phyloP scores from a whole-genome alignment of 2,113 vertebrate genomes.

The Proterorhinus semilunaris region DNA sequence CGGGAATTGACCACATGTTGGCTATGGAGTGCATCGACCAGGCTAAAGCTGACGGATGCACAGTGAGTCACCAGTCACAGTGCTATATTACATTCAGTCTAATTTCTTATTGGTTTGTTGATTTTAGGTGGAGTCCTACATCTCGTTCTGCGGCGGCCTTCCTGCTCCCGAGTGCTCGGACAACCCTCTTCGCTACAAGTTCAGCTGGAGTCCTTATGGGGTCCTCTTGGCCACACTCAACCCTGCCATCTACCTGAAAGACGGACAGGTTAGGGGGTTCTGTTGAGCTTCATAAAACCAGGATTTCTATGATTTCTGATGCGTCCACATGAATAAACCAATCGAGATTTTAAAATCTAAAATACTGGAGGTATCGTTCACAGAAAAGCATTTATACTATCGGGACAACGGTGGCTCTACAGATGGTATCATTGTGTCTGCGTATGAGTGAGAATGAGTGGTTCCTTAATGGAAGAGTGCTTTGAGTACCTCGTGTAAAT shows the following conservation, averaged over 20 bases:
- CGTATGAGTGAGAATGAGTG: too few species aligned
- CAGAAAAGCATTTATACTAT: too few species aligned
- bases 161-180: conserved; percentile 92
- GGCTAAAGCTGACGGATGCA: conserved; percentile 89
- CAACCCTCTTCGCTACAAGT: conserved; percentile 96
- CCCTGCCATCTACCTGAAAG: conserved; percentile 83
- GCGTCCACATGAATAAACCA: neutral
- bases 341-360: too few species aligned
- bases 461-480: too few species aligned
- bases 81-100: neutral
- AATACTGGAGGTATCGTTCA: too few species aligned
- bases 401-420: too few species aligned
- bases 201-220: conserved; percentile 95
- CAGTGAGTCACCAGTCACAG: conserved; percentile 75
- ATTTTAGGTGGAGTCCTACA: conserved; percentile 87
- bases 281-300: neutral
- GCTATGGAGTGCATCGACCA: conserved; percentile 96
- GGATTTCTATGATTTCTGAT: too few species aligned
- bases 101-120: neutral
- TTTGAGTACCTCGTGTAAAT: too few species aligned
- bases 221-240: conserved; percentile 90
- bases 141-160: conserved; percentile 92
- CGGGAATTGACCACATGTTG: conserved; percentile 98
- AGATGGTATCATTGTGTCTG: too few species aligned
- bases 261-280: conserved; percentile 81